Conservation (phyloP, 2,797 vertebrate species). For the Cercopithecus hamlyni region DNA sequence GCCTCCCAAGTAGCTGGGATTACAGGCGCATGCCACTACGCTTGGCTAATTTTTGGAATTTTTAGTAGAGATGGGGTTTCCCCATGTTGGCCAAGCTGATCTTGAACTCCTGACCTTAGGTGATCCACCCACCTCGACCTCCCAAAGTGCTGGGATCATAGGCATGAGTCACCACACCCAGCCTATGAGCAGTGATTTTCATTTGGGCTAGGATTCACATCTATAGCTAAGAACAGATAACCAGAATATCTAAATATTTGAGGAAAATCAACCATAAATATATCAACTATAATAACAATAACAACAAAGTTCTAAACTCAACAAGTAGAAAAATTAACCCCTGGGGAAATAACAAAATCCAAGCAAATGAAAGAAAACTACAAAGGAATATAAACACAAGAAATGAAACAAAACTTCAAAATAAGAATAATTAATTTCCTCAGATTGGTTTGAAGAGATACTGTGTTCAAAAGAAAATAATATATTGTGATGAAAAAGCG, state of each 20-base stretch:
- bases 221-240: neutral
- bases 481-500: neutral
- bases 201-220: neutral
- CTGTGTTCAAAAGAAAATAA: neutral
- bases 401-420: conserved; percentile 35
- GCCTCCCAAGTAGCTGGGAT: neutral
- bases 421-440: neutral
- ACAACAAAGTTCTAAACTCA: neutral
- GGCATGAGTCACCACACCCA: neutral
- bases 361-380: conserved; percentile 5
- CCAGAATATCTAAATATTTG: neutral
- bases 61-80: no score
- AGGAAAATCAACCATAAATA: conserved; percentile 16
- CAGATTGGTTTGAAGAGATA: neutral
- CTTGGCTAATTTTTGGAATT: neutral
- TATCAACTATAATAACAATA: neutral
- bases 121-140: neutral
- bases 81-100: no score
- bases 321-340: neutral
- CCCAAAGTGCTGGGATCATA: neutral
- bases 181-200: neutral
- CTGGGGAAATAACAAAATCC: neutral
- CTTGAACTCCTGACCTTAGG: neutral
- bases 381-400: neutral
- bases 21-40: neutral